Percentiles rank a stretch among this genome's conserved stretches.
These are phyloP conservation scores for Cryptus armator DNA, from an alignment of 2,888 invertebrate species.

Conservation along the genomic window DNA sequence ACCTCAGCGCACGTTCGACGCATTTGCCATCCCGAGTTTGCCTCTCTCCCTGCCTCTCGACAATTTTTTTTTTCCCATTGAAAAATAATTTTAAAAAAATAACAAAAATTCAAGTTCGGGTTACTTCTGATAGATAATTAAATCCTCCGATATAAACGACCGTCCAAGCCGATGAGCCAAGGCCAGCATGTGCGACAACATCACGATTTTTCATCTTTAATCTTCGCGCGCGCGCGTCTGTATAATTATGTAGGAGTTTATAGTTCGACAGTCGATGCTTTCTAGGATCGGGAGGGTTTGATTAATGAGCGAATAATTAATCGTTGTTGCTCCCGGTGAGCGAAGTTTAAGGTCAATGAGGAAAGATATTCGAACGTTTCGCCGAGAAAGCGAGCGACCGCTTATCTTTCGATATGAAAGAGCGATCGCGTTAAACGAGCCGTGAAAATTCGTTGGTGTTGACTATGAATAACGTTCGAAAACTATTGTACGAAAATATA, in stretches of 20 bases:
- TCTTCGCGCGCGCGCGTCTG: not conserved
- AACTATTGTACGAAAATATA: constrained; percentile 17
- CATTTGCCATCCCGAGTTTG: constrained; percentile 34
- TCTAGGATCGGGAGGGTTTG: constrained; percentile 14
- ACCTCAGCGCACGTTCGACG: not conserved
- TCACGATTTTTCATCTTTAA: not conserved
- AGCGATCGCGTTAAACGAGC: constrained; percentile 24
- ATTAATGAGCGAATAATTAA: constrained; percentile 49
- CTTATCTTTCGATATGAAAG: constrained; percentile 20
- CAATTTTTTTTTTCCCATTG: not conserved
- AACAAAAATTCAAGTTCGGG: not conserved
- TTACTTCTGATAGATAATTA: not conserved
- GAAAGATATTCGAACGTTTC: constrained; percentile 13
- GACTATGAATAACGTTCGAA: not conserved
- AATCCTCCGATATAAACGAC: not conserved
- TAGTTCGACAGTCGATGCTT: constrained; percentile 20
- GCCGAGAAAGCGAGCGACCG: constrained; percentile 17
- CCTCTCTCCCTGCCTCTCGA: not conserved
- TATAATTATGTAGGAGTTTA: constrained; percentile 26
- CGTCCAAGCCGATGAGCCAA: not conserved
- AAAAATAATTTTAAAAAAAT: constrained; percentile 1
- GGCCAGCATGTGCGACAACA: not conserved
- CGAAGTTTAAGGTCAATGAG: constrained; percentile 44
- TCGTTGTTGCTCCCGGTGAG: constrained; percentile 22
- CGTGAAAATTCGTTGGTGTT: not conserved